These are phyloP conservation scores for Leptosomus discolor DNA, from an alignment of 2,113 vertebrate genomes.

Conservation along the genomic window DNA sequence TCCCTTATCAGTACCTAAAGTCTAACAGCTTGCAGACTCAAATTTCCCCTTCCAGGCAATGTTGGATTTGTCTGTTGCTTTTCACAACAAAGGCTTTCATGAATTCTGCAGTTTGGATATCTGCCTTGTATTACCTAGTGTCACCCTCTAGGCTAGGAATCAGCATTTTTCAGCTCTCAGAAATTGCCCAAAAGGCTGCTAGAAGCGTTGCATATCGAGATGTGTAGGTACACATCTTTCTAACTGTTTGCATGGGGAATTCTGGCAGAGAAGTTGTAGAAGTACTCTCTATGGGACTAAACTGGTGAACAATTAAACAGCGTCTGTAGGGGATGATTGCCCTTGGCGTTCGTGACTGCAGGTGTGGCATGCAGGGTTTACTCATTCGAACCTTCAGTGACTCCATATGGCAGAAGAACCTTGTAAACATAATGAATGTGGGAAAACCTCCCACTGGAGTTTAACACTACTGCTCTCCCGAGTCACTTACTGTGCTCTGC, in stretches of 20 bases:
- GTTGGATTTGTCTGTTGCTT: constrained; percentile 84
- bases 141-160: constrained; percentile 78
- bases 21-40: constrained; percentile 89
- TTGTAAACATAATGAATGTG: not conserved
- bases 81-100: constrained; percentile 79
- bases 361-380: not conserved
- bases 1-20: constrained; percentile 87
- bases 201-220: constrained; percentile 54
- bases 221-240: constrained; percentile 25
- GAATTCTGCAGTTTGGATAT: constrained; percentile 84
- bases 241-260: constrained; percentile 6
- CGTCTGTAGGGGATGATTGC: constrained; percentile 34
- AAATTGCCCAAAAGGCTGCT: constrained; percentile 79
- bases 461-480: not conserved
- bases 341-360: constrained; percentile 8
- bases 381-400: not conserved
- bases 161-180: constrained; percentile 74
- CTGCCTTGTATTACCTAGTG: constrained; percentile 78
- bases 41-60: constrained; percentile 89
- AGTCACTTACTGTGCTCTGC: not conserved
- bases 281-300: constrained; percentile 44
- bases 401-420: not conserved
- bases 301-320: constrained; percentile 52
- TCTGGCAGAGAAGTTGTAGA: constrained; percentile 45
- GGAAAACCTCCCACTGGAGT: not conserved